Evolutionary conservation across 2,888 invertebrate species (phyloP), one percentile per base, ranked within the genome.

Genomic region (Apantesis nais): DNA sequence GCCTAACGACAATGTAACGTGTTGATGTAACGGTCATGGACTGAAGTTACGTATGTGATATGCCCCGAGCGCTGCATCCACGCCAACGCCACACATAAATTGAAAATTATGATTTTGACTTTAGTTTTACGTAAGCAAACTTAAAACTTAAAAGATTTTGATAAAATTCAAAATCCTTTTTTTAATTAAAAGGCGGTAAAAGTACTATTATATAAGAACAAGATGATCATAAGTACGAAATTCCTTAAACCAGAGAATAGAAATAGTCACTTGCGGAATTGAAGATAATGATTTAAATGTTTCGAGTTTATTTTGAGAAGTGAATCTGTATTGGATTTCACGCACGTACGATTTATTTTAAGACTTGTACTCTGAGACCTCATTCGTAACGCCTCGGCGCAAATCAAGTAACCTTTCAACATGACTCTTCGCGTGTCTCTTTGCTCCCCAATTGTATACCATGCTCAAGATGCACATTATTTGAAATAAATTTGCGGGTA

Each of bases 1-100:
- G 48, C 63, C 68, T 69, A 66, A 60, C 75, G 69, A 81, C 79
- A 78, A 81, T 78, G 80, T 80, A 72, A 52, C 37, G 71, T 70
- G 70, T 76, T 76, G 80, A 78, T 74, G 76, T 80, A 71, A 68
- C 62, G 62, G 48, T 72, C 66, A 72, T 66, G 69, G 61, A 70
- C 37, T 66, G 72, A 69, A 39, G 29, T 58, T 66, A 66, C 62
- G 39, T 66, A n/a, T 66, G 58, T 22, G 34, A 58, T 31, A n/a
- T 22, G 58, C 31, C 62, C 62, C 34, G 41, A 16, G 16, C 31
- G 66, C 41, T 31, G 62, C 55, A 41, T 41, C 19, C 25, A 62
- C 31, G 60, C 64, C 60, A 25, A 5, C 31, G 60, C 67, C 71
- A 25, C 11, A 12, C 41, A 63, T 62, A 60, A 63, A 66, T 55